Evolutionary conservation across 2,113 vertebrate genomes (phyloP).

Genomic region (Riparia riparia): DNA sequence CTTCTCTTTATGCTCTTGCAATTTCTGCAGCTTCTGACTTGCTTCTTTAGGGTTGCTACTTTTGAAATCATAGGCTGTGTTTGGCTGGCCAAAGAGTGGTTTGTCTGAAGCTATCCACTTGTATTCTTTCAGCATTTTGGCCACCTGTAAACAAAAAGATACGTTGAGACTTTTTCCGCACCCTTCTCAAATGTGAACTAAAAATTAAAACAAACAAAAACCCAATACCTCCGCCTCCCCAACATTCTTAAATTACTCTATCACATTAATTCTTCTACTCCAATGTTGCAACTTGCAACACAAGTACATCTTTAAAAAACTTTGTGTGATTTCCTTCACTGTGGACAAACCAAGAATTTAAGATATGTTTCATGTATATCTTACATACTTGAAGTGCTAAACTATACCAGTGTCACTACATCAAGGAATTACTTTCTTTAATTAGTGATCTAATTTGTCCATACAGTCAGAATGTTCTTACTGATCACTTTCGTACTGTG

Average conservation of each 20-base stretch:
- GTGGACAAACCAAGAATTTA: not conserved
- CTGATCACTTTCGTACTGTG: not conserved
- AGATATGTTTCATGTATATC: not conserved
- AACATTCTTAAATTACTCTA: not conserved
- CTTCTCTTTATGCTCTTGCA: constrained; percentile 84
- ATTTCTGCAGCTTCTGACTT: constrained; percentile 84
- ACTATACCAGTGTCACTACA: not conserved
- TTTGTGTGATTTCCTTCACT: not conserved
- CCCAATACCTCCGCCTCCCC: not conserved
- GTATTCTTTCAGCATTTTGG: constrained; percentile 89
- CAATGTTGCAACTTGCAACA: not conserved
- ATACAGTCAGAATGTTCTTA: not conserved
- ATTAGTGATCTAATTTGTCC: not conserved
- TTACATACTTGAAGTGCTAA: not conserved
- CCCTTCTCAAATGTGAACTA: not conserved
- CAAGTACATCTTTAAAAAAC: not conserved
- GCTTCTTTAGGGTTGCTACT: constrained; percentile 83
- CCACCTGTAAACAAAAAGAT: constrained; percentile 76
- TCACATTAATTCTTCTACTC: not conserved
- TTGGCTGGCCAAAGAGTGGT: constrained; percentile 88
- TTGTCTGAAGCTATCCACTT: constrained; percentile 92
- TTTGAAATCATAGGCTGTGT: constrained; percentile 92
- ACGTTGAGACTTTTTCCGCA: not conserved
- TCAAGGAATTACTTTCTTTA: not conserved
- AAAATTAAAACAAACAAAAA: not conserved